Evolutionary conservation across 2,113 vertebrate genomes (phyloP).

Genomic region (Neodon shergylaensis): DNA sequence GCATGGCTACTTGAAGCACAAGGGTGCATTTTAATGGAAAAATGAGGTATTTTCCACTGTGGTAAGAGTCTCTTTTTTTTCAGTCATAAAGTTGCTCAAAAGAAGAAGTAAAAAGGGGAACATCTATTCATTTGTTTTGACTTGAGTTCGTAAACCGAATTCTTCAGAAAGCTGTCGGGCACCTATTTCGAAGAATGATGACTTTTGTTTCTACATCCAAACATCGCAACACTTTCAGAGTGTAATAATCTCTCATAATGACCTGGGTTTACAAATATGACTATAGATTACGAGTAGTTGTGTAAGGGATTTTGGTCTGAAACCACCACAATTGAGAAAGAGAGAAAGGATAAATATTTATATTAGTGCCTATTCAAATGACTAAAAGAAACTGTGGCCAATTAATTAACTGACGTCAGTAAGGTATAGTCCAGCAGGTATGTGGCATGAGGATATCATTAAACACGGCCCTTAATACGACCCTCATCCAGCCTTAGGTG

Average conservation of each 20-base stretch:
- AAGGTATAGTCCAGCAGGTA: not conserved
- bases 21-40: conserved; percentile 84
- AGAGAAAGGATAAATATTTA: not conserved
- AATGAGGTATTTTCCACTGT: conserved; percentile 84
- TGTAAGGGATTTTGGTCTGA: not conserved
- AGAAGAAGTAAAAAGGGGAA: conserved; percentile 88
- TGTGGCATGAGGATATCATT: not conserved
- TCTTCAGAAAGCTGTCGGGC: conserved; percentile 84
- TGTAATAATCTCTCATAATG: conserved; percentile 73
- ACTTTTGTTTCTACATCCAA: conserved; percentile 75
- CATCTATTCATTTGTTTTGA: conserved; percentile 84
- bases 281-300: conserved; percentile 72
- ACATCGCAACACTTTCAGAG: conserved; percentile 77
- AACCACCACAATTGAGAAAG: not conserved
- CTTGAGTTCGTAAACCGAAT: conserved; percentile 84
- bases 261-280: conserved; percentile 80
- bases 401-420: not conserved
- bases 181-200: conserved; percentile 85
- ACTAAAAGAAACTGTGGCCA: not conserved
- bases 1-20: conserved; percentile 60
- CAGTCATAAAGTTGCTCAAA: conserved; percentile 83
- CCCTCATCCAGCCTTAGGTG: fast-evolving
- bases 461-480: not conserved
- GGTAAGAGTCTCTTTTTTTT: conserved; percentile 76
- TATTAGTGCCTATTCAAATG: not conserved